Evolutionary conservation across 2,888 invertebrate species (phyloP).

Genomic region (Neoaliturus tenellus): DNA sequence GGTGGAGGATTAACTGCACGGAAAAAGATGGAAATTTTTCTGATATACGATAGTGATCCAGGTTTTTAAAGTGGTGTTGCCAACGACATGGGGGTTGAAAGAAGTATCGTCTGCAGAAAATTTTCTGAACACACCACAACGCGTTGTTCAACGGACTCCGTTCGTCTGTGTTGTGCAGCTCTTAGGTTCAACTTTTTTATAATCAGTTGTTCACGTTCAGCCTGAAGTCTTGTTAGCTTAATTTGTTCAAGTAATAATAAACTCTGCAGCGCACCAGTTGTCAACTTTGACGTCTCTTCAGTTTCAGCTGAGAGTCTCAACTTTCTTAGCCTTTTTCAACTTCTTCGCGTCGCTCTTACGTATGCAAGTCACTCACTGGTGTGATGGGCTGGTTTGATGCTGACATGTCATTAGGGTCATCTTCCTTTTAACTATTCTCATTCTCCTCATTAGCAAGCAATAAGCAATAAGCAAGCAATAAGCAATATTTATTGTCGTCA

Average conservation of each 20-base stretch:
- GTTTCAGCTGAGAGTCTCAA: constrained; percentile 24
- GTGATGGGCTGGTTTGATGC: background rate
- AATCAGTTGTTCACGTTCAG: constrained; percentile 7
- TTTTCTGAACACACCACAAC: no score
- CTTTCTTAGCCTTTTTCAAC: constrained; percentile 8
- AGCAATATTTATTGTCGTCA: no score
- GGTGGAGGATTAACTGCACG: no score
- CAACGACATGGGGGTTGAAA: no score
- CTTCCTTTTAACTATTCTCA: background rate
- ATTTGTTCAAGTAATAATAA: constrained; percentile 30
- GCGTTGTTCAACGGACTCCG: no score
- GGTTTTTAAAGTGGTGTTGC: no score
- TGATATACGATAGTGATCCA: no score
- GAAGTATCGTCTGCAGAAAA: no score
- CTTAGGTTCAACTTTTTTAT: background rate
- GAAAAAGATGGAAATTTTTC: no score
- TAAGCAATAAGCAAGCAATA: no score
- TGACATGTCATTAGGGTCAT: constrained; percentile 9
- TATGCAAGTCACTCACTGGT: background rate
- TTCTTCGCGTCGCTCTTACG: background rate
- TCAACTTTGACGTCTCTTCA: constrained; percentile 29
- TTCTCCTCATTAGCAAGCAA: no score
- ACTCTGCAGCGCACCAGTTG: constrained; percentile 19
- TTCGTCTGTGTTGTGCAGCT: background rate
- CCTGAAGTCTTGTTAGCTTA: no score